A percentile compares a stretch with the other conserved stretches of the same genome.
Conservation (phyloP, 1,140 invertebrate species). For the Saxidomus purpurata region DNA sequence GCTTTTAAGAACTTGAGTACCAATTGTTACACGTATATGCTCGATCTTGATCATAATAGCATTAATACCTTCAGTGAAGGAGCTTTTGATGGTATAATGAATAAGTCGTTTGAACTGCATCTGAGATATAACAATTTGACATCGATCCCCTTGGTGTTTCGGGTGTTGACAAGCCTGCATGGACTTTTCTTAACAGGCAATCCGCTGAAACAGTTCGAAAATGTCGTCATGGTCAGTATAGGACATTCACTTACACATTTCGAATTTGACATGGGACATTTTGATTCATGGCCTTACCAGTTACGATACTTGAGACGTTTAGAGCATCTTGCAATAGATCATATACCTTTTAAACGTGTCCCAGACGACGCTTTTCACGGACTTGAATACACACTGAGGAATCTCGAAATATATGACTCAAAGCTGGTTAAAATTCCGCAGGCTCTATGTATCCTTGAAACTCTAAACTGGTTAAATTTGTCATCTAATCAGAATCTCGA, state of each 20-base stretch:
- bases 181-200: background rate
- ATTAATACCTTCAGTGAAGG: background rate
- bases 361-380: constrained; percentile 1
- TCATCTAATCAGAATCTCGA: background rate
- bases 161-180: background rate
- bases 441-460: background rate
- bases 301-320: background rate
- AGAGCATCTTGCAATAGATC: background rate
- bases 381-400: background rate
- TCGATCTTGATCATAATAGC: background rate
- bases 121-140: background rate
- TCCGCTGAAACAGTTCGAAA: background rate
- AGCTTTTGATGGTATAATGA: background rate
- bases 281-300: background rate
- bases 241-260: background rate
- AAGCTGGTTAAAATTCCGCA: background rate
- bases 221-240: background rate
- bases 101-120: background rate
- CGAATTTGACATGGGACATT: background rate
- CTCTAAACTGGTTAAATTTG: background rate
- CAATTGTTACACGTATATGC: background rate
- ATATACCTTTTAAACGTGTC: background rate
- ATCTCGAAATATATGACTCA: background rate
- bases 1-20: background rate
- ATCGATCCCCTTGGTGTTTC: background rate